These are phyloP conservation scores for Diplogasteroides magnus DNA, from an alignment of 1,140 invertebrate species.

Conservation along the genomic window DNA sequence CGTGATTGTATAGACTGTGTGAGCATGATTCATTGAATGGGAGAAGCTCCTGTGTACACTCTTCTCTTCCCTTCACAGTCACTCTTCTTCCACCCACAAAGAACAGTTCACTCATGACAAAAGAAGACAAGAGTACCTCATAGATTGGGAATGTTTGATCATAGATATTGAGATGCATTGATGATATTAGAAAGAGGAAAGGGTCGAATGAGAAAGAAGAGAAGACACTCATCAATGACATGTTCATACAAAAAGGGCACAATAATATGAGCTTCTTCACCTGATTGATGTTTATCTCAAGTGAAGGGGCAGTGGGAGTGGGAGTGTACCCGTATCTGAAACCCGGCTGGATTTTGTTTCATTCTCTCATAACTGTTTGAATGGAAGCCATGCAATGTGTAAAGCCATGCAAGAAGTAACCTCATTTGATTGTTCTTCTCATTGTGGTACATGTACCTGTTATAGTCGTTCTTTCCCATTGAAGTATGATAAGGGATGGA, in stretches of 20 bases:
- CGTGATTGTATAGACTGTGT: too few species aligned
- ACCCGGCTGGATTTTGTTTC: background rate
- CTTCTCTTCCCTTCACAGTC: background rate
- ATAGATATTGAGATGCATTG: conserved; percentile 21
- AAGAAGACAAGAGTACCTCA: background rate
- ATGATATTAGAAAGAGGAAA: background rate
- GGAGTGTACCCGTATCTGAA: conserved; percentile 28
- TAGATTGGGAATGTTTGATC: conserved; percentile 14
- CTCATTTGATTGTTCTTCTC: background rate
- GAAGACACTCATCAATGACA: too few species aligned
- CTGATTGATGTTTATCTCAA: conserved; percentile 45
- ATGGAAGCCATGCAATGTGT: background rate
- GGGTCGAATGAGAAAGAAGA: too few species aligned
- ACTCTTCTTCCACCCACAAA: background rate
- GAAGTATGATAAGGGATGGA: too few species aligned
- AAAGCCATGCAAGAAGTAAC: background rate
- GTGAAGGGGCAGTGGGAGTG: conserved; percentile 29
- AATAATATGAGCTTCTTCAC: too few species aligned
- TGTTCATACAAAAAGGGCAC: too few species aligned
- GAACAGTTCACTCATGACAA: background rate
- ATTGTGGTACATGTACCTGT: background rate
- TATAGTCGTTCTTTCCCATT: background rate
- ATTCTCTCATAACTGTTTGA: background rate
- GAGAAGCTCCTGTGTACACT: background rate
- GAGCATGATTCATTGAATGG: too few species aligned